Evolutionary conservation across 2,888 invertebrate species (phyloP).

Genomic region (Conistra vaccinii): DNA sequence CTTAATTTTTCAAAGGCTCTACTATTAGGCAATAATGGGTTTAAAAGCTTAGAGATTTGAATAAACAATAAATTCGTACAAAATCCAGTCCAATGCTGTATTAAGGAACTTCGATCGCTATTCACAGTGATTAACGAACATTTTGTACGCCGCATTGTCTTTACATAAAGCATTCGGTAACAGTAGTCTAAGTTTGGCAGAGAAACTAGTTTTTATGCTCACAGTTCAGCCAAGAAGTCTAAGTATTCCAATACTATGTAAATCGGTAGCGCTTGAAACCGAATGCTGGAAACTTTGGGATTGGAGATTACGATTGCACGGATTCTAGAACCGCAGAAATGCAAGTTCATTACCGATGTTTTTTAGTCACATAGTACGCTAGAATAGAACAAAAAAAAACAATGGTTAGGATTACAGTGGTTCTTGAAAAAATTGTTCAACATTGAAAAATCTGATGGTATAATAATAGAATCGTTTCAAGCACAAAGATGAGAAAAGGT

Average conservation of each 20-base stretch:
- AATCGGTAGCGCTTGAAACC: constrained; percentile 43
- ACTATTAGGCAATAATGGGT: constrained; percentile 60
- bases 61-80: constrained; percentile 67
- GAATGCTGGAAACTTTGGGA: constrained; percentile 45
- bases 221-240: constrained; percentile 50
- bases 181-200: constrained; percentile 60
- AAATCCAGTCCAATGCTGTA: constrained; percentile 62
- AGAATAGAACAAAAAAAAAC: too few relatives aligned
- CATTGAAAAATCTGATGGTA: background rate
- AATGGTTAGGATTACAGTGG: too few relatives aligned
- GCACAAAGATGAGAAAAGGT: background rate
- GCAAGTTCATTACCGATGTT: constrained; percentile 20
- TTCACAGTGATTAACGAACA: constrained; percentile 69
- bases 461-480: background rate
- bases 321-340: constrained; percentile 21
- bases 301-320: constrained; percentile 32
- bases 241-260: constrained; percentile 63
- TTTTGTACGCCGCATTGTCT: constrained; percentile 64
- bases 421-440: too few relatives aligned
- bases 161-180: constrained; percentile 46
- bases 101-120: constrained; percentile 67
- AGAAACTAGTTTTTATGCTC: constrained; percentile 52
- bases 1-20: constrained; percentile 64
- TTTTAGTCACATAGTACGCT: background rate
- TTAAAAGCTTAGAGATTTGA: constrained; percentile 67